Evolutionary conservation across 1,140 invertebrate species (phyloP), one percentile per base, ranked within the genome.

Genomic region (Drosophila littoralis): DNA sequence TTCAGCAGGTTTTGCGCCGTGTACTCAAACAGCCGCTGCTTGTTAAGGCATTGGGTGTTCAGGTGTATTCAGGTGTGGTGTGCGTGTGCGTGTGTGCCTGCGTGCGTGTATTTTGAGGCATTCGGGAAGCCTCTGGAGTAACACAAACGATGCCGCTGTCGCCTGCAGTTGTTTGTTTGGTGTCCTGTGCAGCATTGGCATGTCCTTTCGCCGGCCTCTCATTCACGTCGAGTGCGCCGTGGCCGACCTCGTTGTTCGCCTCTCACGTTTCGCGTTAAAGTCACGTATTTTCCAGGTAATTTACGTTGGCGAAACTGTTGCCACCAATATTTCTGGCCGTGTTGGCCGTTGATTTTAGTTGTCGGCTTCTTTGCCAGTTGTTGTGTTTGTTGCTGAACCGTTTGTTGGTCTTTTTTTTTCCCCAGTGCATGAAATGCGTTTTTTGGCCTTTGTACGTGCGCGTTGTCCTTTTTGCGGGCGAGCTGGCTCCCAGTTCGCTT

Each of bases 231-330:
- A 13, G 45, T 36, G 45, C 15, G 22, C 68, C 45, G 43, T 32
- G 17, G 55, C 46, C 61, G 46, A 46, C 72, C 66, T 63, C 69
- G 46, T 59, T 68, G 60, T 9, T 50, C 52, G 63, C 55, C 73
- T 51, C 59, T 73, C 84, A 88, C 84, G 84, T 84, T 71, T 36
- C 80, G 80, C 80, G 84, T 54, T 73, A 80, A 89, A 88, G 84
- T 88, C 84, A 88, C 84, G 84, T 88, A 89, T 88, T 88, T 88
- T 88, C 84, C 84, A 88, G 84, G 84, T 88, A 88, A 88, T 88
- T 88, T 89, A 88, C 84, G 84, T 88, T 88, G 80, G 77, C 66
- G 83, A 83, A 88, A 88, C 83, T 88, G 83, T 88, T 88, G 84
- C 83, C 83, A 86, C 83, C 82, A 86, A 86, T 86, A 86, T 86